Percentiles rank a stretch among this genome's conserved stretches.
Conservation (phyloP, 92 coral and sea anemone genomes). For the Actinernus sp. region DNA sequence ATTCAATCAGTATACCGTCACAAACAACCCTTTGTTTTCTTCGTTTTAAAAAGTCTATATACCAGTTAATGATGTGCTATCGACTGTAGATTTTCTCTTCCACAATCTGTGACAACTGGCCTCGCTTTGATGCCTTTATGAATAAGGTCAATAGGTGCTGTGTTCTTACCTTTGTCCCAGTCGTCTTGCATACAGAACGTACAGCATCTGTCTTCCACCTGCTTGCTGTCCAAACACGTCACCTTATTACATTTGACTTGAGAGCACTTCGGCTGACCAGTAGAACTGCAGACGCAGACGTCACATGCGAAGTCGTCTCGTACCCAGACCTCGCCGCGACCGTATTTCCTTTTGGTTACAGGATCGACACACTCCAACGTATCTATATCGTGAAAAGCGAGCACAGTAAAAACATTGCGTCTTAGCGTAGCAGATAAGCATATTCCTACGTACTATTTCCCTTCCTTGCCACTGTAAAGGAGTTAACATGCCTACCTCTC, state of each 20-base stretch:
- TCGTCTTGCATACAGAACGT: conserved; percentile 50
- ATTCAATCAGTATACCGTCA: no score
- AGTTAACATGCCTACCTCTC: conserved; percentile 54
- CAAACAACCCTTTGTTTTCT: no score
- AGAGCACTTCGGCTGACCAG: conserved; percentile 60
- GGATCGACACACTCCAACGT: conserved; percentile 43
- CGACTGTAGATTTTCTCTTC: no score
- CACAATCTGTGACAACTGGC: no score
- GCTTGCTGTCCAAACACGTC: conserved; percentile 28
- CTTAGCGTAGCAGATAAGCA: not conserved
- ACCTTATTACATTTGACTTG: conserved; percentile 40
- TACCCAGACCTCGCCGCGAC: conserved; percentile 59
- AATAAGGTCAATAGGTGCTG: no score
- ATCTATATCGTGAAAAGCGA: not conserved
- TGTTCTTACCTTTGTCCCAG: conserved; percentile 46
- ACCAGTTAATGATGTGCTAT: no score
- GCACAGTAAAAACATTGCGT: not conserved
- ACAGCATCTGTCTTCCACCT: conserved; percentile 73
- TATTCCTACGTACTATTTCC: not conserved
- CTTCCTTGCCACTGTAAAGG: not conserved
- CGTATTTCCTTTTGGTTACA: conserved; percentile 39
- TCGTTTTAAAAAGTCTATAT: no score
- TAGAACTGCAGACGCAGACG: conserved; percentile 48
- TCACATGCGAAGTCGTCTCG: conserved; percentile 69
- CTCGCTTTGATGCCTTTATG: no score